Evolutionary conservation across 1,140 invertebrate species (phyloP).

Genomic region (Colletes gigas): DNA sequence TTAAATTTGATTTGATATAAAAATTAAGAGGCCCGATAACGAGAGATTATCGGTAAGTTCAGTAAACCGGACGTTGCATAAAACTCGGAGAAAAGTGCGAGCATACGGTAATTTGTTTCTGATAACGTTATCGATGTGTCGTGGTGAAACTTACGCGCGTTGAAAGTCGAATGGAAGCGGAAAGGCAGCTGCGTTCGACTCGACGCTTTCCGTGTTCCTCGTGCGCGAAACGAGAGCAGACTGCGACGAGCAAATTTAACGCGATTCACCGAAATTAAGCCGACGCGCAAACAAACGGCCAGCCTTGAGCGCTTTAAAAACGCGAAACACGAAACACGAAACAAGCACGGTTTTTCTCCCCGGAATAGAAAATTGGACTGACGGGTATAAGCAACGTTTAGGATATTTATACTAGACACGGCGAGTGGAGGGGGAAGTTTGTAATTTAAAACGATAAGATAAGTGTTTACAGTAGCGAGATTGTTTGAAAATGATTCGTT

Average conservation of each 20-base stretch:
- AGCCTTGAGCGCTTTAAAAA: neutral
- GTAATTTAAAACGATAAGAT: slow-evolving; percentile 23
- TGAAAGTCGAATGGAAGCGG: neutral
- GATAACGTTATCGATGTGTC: too few relatives aligned
- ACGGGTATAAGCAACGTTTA: neutral
- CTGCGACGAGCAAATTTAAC: neutral
- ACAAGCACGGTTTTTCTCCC: neutral
- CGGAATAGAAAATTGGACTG: neutral
- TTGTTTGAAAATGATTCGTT: neutral
- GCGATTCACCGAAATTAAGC: neutral
- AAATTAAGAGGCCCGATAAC: too few relatives aligned
- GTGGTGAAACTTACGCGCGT: neutral
- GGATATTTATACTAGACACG: slow-evolving; percentile 14
- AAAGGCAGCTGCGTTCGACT: neutral
- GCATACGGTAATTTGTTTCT: too few relatives aligned
- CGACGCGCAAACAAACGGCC: neutral
- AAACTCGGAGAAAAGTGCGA: too few relatives aligned
- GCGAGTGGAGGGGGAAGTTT: too few relatives aligned
- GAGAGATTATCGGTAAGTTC: too few relatives aligned
- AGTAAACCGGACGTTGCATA: too few relatives aligned
- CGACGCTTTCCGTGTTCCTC: neutral
- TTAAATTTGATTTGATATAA: too few relatives aligned
- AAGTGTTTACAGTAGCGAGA: neutral
- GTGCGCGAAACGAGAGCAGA: neutral
- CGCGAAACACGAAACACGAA: too few relatives aligned